Conservation (phyloP, 2,797 vertebrate genomes). For the Fistularia commersonii region DNA sequence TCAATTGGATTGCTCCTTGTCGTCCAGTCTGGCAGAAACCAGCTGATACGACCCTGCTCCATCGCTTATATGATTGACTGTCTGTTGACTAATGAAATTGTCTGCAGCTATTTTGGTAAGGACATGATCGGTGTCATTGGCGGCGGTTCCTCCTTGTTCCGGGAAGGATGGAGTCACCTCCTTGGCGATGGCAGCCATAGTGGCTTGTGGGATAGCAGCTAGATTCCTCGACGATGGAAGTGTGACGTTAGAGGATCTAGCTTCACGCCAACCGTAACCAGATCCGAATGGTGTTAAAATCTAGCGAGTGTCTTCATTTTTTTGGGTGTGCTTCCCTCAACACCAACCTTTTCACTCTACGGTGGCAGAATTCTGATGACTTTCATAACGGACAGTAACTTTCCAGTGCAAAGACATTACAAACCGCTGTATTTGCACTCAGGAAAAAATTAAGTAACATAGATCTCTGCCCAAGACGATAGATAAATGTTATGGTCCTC, state of each 20-base stretch:
- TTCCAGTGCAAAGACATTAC: too few relatives aligned
- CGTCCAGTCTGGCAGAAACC: constrained; percentile 39
- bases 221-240: too few relatives aligned
- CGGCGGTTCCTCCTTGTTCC: constrained; percentile 55
- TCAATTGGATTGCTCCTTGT: constrained; percentile 65
- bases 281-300: too few relatives aligned
- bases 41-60: constrained; percentile 33
- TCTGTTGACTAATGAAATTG: constrained; percentile 69
- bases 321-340: too few relatives aligned
- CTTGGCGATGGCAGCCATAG: too few relatives aligned
- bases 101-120: constrained; percentile 56
- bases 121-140: constrained; percentile 56
- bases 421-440: background rate
- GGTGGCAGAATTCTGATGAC: too few relatives aligned
- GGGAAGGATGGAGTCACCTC: constrained; percentile 55
- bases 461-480: constrained; percentile 8
- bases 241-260: too few relatives aligned
- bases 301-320: too few relatives aligned
- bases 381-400: too few relatives aligned
- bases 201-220: too few relatives aligned
- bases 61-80: constrained; percentile 66
- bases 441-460: background rate
- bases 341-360: too few relatives aligned
- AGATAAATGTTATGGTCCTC: constrained; percentile 34
- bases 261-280: too few relatives aligned